A percentile compares a stretch with the other conserved stretches of the same genome.
Conservation (phyloP, 2,113 vertebrate species). For the Dendropsophus ebraccatus region DNA sequence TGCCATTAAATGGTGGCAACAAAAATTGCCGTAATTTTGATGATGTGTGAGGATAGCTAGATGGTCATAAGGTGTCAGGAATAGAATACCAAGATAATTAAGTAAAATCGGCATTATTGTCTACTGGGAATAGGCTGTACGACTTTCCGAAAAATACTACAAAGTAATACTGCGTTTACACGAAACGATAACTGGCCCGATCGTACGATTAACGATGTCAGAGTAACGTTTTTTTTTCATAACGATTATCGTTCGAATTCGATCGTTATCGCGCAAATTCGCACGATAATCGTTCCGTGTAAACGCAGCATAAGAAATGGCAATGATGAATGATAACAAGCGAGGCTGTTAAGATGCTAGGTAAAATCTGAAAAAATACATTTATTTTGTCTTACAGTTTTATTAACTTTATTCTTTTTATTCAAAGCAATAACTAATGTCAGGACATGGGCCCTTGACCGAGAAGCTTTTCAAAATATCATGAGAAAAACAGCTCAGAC, state of each 20-base stretch:
- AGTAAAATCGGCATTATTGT: neutral
- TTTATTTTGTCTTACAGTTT: neutral
- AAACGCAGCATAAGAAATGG: too few species aligned
- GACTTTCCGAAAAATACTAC: too few species aligned
- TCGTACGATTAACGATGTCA: too few species aligned
- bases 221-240: too few species aligned
- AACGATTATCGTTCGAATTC: too few species aligned
- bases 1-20: too few species aligned
- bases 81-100: neutral
- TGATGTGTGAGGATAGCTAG: neutral
- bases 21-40: too few species aligned
- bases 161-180: too few species aligned
- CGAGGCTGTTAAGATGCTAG: neutral
- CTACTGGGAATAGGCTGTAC: neutral
- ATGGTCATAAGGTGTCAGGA: neutral
- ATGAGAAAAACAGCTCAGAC: constrained; percentile 92
- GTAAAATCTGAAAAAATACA: neutral
- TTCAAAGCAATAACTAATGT: constrained; percentile 82
- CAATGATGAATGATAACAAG: neutral
- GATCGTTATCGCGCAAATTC: too few species aligned
- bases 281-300: too few species aligned
- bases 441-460: constrained; percentile 89
- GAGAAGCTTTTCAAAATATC: constrained; percentile 92
- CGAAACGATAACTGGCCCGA: too few species aligned
- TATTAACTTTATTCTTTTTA: constrained; percentile 44